phyloP scores from a whole-genome alignment of 2,797 vertebrate genomes.

The Labroides dimidiatus region DNA sequence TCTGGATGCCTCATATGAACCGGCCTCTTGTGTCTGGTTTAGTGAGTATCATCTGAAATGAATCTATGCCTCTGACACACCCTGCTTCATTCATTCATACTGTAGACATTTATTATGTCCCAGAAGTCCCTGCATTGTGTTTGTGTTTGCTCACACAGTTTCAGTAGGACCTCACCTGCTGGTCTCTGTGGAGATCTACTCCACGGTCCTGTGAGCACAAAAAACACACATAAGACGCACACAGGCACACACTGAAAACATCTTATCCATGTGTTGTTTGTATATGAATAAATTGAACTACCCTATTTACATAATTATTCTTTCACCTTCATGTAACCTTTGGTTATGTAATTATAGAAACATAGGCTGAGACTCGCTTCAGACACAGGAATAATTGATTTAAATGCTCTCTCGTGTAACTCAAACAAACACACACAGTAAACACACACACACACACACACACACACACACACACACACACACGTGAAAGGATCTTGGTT shows the following conservation, averaged over 20 bases:
- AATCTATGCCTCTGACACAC: background rate
- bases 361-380: background rate
- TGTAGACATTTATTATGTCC: background rate
- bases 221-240: background rate
- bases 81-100: background rate
- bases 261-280: background rate
- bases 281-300: background rate
- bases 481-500: background rate
- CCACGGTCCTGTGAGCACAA: background rate
- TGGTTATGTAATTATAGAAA: background rate
- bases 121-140: background rate
- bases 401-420: background rate
- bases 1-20: no score
- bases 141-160: background rate
- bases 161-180: background rate
- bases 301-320: conserved; percentile 22
- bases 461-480: background rate
- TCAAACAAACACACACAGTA: background rate
- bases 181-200: background rate
- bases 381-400: background rate
- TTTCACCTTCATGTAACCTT: conserved; percentile 18
- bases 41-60: background rate
- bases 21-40: no score
- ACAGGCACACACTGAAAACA: background rate
- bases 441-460: no score